Percentiles rank a stretch among this genome's conserved stretches.
Evolutionary conservation across 2,888 invertebrate genomes (phyloP).

Genomic region (Suillia variegata): DNA sequence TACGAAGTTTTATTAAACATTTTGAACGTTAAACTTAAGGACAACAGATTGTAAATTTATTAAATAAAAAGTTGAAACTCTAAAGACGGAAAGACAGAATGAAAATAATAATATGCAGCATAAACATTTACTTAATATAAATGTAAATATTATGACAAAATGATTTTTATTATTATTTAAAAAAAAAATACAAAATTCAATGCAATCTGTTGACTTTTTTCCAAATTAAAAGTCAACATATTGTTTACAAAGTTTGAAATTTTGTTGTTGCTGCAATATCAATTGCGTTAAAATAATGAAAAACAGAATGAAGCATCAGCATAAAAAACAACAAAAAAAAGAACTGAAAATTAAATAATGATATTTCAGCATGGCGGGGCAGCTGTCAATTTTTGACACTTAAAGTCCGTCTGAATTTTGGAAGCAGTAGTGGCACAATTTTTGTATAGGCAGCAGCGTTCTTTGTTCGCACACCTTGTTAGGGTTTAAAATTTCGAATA

Average conservation of each 20-base stretch:
- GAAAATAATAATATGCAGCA: too few species aligned
- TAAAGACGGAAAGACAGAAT: too few species aligned
- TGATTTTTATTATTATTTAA: too few species aligned
- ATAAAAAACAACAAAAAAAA: neutral
- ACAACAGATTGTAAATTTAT: too few species aligned
- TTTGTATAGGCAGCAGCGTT: neutral
- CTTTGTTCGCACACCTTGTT: too few species aligned
- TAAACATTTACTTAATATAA: too few species aligned
- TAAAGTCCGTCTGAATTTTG: neutral
- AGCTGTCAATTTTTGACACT: constrained; percentile 5
- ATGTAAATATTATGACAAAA: too few species aligned
- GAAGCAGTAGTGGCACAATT: neutral
- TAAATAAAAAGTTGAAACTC: too few species aligned
- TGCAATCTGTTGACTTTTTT: neutral
- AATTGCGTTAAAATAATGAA: neutral
- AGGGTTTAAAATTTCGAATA: too few species aligned
- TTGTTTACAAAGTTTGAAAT: neutral
- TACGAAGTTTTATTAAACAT: too few species aligned
- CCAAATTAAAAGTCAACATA: neutral
- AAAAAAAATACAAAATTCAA: neutral
- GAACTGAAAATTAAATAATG: neutral
- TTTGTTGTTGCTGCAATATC: too few species aligned
- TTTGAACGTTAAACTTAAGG: too few species aligned
- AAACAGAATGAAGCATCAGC: neutral
- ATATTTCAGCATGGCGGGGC: neutral